These are phyloP conservation scores for Celastrina argiolus DNA, from an alignment of 2,888 invertebrate genomes.

Conservation along the genomic window DNA sequence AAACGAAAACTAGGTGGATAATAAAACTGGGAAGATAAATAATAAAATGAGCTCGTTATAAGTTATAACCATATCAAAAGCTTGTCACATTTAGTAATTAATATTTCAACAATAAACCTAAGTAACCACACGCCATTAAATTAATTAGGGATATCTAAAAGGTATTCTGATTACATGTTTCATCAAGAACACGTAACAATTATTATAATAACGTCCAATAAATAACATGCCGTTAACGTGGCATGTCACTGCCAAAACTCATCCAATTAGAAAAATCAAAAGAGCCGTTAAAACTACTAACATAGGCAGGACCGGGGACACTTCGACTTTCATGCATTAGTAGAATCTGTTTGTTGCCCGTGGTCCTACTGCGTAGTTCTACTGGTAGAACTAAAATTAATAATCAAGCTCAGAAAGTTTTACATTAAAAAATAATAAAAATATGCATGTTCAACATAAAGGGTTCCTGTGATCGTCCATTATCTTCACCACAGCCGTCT, in stretches of 20 bases:
- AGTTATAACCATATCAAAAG: not conserved
- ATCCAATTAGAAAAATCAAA: not conserved
- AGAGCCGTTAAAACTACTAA: not conserved
- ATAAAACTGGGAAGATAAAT: not conserved
- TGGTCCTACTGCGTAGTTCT: no score
- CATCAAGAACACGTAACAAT: not conserved
- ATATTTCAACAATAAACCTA: slow-evolving; percentile 10
- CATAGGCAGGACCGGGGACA: not conserved
- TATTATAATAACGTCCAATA: slow-evolving; percentile 8
- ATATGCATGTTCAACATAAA: slow-evolving; percentile 31
- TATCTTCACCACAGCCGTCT: slow-evolving; percentile 83
- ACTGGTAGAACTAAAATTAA: no score
- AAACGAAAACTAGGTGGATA: not conserved
- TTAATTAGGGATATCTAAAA: slow-evolving; percentile 10
- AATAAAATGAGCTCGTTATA: not conserved
- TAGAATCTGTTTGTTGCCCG: no score
- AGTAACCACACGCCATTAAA: slow-evolving; percentile 10
- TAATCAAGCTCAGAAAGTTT: not conserved
- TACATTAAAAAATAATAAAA: not conserved
- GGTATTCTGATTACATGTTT: slow-evolving; percentile 19
- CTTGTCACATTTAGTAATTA: slow-evolving; percentile 1
- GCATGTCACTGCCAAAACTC: not conserved
- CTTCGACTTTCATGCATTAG: not conserved
- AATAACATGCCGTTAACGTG: not conserved
- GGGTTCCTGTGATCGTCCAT: slow-evolving; percentile 71